Base-by-base conservation (phyloP, 2,888 invertebrate genomes). In the Aphodius granarius region DNA sequence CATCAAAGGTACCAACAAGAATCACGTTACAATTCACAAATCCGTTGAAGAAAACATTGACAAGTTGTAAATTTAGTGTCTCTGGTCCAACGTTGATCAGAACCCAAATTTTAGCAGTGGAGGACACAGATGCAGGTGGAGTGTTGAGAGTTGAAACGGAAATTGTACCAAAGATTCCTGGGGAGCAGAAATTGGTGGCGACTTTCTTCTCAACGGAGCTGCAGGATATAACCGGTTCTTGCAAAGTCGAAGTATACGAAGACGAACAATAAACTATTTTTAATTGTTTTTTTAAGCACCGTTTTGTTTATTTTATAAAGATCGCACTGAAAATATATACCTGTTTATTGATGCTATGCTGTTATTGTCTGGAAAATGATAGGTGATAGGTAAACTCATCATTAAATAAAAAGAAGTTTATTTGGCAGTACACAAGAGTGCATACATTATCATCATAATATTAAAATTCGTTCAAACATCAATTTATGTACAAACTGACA, bases 191-290 rank as follows among this genome's bases (percentile, higher is more conserved):
- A 82, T 88, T 94, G 75, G 90, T 94, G 13, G 93, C 91, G 0
- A 92, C 93, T 13, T 94, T 94, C 86, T 90, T 90, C 71, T 93
- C 94, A 0, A 90, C 86, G 22, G 91, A 94, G 83, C 87, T 95
- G 9, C 89, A 91, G 74, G 94, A 94, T 82, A 90, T 95, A 77
- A 91, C 89, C 5, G 94, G 94, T 63, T 91, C 92, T 0, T 90
- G 90, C 18, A 89, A 88, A 68, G 88, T 90, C 0, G 91, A 91
- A 73, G 92, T 93, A 0, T 68, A 64, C 18, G 78, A 78, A 22
- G 80, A 80, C 63, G 73, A 76, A 43, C 70, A 75, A 76, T 72
- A 68, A 68, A 17, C 63, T 16, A 66, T 66, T 4, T 0, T 19
- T 66, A 0, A 9, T 66, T 66, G n/a, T 66, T 17, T 66, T 66